Base-by-base conservation (phyloP, 2,797 vertebrate genomes). In the Psittacula derbiana region DNA sequence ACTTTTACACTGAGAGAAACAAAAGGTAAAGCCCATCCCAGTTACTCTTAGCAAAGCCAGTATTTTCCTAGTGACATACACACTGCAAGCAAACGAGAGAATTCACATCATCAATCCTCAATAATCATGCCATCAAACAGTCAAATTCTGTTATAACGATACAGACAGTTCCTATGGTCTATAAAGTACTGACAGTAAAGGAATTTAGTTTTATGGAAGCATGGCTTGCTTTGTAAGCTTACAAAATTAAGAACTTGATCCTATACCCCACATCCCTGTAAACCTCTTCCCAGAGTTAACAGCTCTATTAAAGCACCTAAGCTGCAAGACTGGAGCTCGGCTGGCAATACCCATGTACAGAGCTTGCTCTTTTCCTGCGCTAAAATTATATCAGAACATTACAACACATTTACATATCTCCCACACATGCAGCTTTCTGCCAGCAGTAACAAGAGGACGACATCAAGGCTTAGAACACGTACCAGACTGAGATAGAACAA, bases 321-420 rank as follows among this genome's bases (percentile, higher is more conserved):
- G 76, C 86, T 87, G 91, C 88, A 95, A 88, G 83, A 91, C 89
- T 72, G 70, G 46, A 94, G 91, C 90, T 82, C 38, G 5, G 44
- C 0, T 58, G 60, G 55, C 6, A 5, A 90, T 46, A 87, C 79
- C 82, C 44, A 66, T 20, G 40, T 33, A 79, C 86, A 62, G 82
- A 87, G 53, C 74, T 94, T 92, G 83, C 93, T 95, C 91, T 88
- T 95, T 91, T 92, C 86, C 78, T 69, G 71, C 21, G 11, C 92
- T 96, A 95, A 96, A 96, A 89, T 96, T 95, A 33, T 78, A 92
- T 21, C 80, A 84, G 91, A 92, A 92, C 86, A 79, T 86, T 82
- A 69, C 80, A 90, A 75, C 57, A 74, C 7, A 95, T 92, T 93
- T 95, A 81, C 90, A 38, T 95, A 92, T 92, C 93, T 95, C 94